These are phyloP conservation scores for Ptyas mucosa DNA, from an alignment of 2,113 vertebrate genomes.

Conservation along the genomic window DNA sequence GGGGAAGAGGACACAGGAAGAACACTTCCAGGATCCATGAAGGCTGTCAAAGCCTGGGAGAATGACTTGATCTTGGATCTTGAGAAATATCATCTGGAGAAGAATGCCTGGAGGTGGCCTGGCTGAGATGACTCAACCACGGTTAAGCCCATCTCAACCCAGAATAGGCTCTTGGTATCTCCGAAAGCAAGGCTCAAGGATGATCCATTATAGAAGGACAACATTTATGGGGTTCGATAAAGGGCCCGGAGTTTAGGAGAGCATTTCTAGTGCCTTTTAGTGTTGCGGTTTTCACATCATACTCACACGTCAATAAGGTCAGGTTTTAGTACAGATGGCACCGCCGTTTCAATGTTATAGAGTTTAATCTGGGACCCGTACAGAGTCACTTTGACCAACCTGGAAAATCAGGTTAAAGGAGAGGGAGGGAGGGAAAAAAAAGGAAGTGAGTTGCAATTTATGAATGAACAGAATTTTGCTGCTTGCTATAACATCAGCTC, in stretches of 20 bases:
- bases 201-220: too few species aligned
- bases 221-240: background rate
- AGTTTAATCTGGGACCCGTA: constrained; percentile 94
- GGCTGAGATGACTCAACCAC: background rate
- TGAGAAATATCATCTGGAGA: too few species aligned
- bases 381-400: constrained; percentile 91
- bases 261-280: background rate
- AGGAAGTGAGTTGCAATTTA: rapidly evolving
- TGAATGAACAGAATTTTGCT: background rate
- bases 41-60: background rate
- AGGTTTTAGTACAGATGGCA: constrained; percentile 94
- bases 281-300: background rate
- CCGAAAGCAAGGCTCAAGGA: background rate
- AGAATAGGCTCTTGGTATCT: background rate
- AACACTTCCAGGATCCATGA: background rate
- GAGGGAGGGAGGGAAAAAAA: rapidly evolving
- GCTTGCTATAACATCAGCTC: background rate
- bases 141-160: background rate
- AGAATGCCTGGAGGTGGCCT: background rate
- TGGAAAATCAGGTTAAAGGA: constrained; percentile 43
- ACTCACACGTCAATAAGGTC: constrained; percentile 98
- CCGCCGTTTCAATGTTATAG: constrained; percentile 95
- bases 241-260: too few species aligned
- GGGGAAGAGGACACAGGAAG: background rate
- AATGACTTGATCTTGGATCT: background rate